These are phyloP conservation scores for Rhimphoctona megacephalus DNA, from an alignment of 2,888 invertebrate genomes.

Conservation along the genomic window DNA sequence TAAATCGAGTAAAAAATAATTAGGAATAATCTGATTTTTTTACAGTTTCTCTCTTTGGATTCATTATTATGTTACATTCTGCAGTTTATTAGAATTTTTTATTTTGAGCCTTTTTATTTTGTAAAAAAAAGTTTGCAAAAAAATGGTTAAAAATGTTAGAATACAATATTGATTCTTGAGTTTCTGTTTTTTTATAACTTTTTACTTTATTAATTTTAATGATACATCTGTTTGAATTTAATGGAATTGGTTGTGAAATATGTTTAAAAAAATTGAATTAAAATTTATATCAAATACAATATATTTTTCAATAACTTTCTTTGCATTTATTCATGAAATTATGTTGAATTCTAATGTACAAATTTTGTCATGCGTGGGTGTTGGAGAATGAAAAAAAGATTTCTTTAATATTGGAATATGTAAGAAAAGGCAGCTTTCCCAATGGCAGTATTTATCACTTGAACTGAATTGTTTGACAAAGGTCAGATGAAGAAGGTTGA, in stretches of 20 bases:
- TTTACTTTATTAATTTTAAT: not conserved
- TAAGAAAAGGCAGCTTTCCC: not conserved
- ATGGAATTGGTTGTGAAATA: not conserved
- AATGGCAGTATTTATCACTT: not conserved
- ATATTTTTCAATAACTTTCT: not conserved
- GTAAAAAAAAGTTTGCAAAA: not conserved
- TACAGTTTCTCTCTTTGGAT: not conserved
- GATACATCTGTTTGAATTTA: not conserved
- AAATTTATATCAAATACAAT: not conserved
- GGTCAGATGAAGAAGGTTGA: constrained; percentile 4
- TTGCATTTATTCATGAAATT: not conserved
- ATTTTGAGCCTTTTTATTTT: not conserved
- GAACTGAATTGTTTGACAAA: not conserved
- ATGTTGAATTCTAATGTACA: not conserved
- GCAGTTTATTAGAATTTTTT: not conserved
- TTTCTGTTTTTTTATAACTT: not conserved
- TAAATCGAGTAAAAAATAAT: not conserved
- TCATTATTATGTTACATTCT: not conserved
- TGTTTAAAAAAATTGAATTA: not conserved
- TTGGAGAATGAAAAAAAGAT: not conserved
- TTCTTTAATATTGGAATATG: not conserved
- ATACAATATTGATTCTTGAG: not conserved
- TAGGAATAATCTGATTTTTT: not conserved
- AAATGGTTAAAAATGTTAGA: not conserved
- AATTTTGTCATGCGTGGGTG: not conserved